Conservation (phyloP, 1,140 invertebrate genomes). For the Magallana angulata region DNA sequence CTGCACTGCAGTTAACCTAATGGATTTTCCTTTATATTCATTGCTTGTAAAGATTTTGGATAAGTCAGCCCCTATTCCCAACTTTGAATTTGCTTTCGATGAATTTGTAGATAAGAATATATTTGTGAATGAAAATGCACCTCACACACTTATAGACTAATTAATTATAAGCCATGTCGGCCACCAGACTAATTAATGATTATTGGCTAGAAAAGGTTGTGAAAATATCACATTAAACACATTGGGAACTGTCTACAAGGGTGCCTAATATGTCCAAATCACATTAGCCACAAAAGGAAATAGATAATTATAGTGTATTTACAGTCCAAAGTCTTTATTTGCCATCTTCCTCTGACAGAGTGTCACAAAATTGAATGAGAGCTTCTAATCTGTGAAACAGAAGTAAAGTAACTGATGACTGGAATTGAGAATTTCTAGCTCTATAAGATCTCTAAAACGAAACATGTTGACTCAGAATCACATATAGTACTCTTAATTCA, state of each 20-base stretch:
- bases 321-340: not conserved
- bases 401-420: too few relatives aligned
- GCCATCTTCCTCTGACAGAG: not conserved
- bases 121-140: conserved; percentile 17
- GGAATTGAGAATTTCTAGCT: too few relatives aligned
- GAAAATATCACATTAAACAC: conserved; percentile 7
- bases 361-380: not conserved
- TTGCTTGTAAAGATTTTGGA: too few relatives aligned
- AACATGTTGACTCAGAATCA: too few relatives aligned
- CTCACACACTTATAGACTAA: not conserved
- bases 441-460: too few relatives aligned
- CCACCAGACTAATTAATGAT: not conserved
- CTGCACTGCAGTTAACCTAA: too few relatives aligned
- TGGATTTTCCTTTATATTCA: too few relatives aligned
- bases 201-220: not conserved
- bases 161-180: not conserved
- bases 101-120: too few relatives aligned
- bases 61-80: too few relatives aligned
- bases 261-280: conserved; percentile 15
- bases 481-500: too few relatives aligned
- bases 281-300: conserved; percentile 13
- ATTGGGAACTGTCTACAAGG: not conserved
- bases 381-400: not conserved
- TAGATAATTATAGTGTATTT: conserved; percentile 25
- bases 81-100: too few relatives aligned